These are phyloP conservation scores for Vesta saturnalis DNA, from an alignment of 2,888 invertebrate species.

Conservation along the genomic window DNA sequence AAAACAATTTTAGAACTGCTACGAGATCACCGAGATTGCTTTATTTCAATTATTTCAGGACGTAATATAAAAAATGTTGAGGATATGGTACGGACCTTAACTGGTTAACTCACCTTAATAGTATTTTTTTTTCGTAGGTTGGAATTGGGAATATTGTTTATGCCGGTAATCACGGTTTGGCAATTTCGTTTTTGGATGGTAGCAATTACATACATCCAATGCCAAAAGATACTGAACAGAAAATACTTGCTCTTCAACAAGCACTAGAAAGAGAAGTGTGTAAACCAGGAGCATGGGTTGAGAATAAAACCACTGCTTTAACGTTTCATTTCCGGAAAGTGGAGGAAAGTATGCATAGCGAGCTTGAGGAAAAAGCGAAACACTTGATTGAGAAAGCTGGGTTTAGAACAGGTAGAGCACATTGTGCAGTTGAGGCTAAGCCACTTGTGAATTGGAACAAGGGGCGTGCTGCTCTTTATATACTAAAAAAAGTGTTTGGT, in stretches of 20 bases:
- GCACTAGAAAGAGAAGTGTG: slow-evolving; percentile 86
- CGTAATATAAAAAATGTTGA: slow-evolving; percentile 89
- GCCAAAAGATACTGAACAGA: slow-evolving; percentile 86
- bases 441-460: slow-evolving; percentile 94
- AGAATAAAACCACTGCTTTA: slow-evolving; percentile 86
- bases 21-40: slow-evolving; percentile 85
- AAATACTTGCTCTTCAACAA: slow-evolving; percentile 78
- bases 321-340: slow-evolving; percentile 91
- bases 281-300: slow-evolving; percentile 90
- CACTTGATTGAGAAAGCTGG: slow-evolving; percentile 79
- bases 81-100: slow-evolving; percentile 72
- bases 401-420: slow-evolving; percentile 81
- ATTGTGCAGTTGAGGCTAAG: slow-evolving; percentile 90
- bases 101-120: background rate
- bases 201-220: slow-evolving; percentile 92
- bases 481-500: slow-evolving; percentile 88
- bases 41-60: slow-evolving; percentile 88
- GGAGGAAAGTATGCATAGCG: slow-evolving; percentile 72
- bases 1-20: slow-evolving; percentile 84
- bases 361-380: slow-evolving; percentile 77
- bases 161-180: slow-evolving; percentile 89
- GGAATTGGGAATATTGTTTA: slow-evolving; percentile 92
- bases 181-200: slow-evolving; percentile 90
- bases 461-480: slow-evolving; percentile 89
- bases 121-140: slow-evolving; percentile 64